phyloP scores from a whole-genome alignment of 2,113 vertebrate species.

The Ovis canadensis region DNA sequence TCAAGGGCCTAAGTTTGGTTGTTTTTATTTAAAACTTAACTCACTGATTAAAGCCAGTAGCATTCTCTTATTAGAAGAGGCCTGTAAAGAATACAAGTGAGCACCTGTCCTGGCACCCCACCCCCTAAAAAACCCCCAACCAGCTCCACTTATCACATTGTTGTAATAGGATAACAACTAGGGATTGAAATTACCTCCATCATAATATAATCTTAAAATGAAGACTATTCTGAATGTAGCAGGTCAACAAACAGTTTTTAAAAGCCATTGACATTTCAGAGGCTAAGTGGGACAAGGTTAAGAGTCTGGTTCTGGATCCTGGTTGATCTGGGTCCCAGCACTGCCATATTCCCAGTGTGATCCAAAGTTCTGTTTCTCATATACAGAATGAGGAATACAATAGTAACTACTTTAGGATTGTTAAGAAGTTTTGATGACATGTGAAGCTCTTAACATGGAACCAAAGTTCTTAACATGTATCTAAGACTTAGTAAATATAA shows the following conservation, averaged over 20 bases:
- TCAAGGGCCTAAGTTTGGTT: conserved; percentile 25
- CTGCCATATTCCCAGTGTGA: background rate
- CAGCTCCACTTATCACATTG: background rate
- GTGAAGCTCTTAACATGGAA: background rate
- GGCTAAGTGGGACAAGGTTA: background rate
- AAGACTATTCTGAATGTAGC: conserved; percentile 17
- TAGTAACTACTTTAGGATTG: background rate
- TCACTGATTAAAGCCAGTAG: conserved; percentile 19
- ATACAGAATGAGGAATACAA: background rate
- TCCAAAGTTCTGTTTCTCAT: background rate
- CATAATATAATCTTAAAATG: background rate
- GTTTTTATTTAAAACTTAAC: conserved; percentile 54
- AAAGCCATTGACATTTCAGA: conserved; percentile 34
- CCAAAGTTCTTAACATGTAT: background rate
- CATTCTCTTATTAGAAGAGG: background rate
- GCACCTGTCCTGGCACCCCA: background rate
- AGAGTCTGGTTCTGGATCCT: background rate
- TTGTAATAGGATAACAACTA: background rate
- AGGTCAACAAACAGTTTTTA: background rate
- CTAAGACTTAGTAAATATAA: background rate
- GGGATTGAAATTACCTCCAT: background rate
- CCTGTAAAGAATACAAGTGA: background rate
- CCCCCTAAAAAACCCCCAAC: background rate
- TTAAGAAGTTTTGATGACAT: background rate
- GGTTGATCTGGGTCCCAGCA: background rate